Conservation (phyloP, 2,797 vertebrate species). For the Propithecus perrieri region DNA sequence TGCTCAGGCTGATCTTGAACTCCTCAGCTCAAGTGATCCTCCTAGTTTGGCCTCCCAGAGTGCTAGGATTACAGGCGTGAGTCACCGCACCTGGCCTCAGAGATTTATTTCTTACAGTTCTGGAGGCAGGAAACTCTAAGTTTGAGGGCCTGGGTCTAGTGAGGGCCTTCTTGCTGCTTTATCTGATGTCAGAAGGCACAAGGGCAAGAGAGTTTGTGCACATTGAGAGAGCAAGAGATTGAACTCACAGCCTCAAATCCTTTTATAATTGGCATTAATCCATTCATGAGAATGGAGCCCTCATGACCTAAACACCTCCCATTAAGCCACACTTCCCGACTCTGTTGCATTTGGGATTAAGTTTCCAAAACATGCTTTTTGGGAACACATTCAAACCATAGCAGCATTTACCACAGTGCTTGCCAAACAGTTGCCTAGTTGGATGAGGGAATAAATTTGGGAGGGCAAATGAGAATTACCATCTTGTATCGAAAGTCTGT, state of each 20-base stretch:
- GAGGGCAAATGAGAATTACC: constrained; percentile 1
- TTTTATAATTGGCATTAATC: not conserved
- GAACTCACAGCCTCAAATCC: not conserved
- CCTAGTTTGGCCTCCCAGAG: too few relatives aligned
- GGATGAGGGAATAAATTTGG: constrained; percentile 1
- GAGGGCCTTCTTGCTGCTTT: not conserved
- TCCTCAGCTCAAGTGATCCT: too few relatives aligned
- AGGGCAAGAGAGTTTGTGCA: not conserved
- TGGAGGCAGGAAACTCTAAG: not conserved
- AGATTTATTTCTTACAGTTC: not conserved
- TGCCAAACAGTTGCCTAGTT: not conserved
- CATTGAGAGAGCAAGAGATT: not conserved
- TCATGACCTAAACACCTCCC: not conserved
- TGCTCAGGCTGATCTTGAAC: too few relatives aligned
- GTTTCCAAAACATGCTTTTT: not conserved
- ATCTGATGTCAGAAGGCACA: not conserved
- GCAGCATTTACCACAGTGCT: not conserved
- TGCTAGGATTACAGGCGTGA: too few relatives aligned
- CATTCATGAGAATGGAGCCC: not conserved
- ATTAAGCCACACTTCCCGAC: not conserved
- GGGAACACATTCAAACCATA: not conserved
- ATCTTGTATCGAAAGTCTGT: not conserved
- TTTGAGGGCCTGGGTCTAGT: not conserved
- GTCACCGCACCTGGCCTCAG: too few relatives aligned
- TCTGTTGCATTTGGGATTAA: not conserved